These are phyloP conservation scores for Deilephila elpenor DNA, from an alignment of 2,888 invertebrate species.

Conservation along the genomic window DNA sequence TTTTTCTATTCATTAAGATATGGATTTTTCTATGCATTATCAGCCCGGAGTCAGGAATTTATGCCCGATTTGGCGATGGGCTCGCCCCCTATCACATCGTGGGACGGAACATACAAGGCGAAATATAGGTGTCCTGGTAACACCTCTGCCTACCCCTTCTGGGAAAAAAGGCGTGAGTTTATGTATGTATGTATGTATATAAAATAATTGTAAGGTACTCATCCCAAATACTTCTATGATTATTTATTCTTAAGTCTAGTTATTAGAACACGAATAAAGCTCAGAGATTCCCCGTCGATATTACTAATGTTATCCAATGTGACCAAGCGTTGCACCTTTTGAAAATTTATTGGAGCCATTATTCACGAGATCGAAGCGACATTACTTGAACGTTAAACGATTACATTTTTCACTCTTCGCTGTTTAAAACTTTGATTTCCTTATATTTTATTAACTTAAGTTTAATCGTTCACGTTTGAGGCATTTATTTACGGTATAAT, in stretches of 20 bases:
- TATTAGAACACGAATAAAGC: not conserved
- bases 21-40: too few species aligned
- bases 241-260: not conserved
- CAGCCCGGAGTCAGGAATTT: too few species aligned
- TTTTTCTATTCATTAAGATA: too few species aligned
- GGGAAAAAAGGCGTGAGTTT: too few species aligned
- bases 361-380: constrained; percentile 15
- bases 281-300: not conserved
- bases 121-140: too few species aligned
- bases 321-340: constrained; percentile 12
- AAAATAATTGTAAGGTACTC: too few species aligned
- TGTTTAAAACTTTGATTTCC: constrained; percentile 2
- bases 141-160: too few species aligned
- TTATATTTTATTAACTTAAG: constrained; percentile 2
- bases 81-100: too few species aligned
- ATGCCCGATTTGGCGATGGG: too few species aligned
- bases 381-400: constrained; percentile 20
- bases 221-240: constrained; percentile 31
- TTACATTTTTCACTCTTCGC: constrained; percentile 9
- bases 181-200: too few species aligned
- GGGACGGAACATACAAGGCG: too few species aligned
- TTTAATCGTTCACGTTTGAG: not conserved
- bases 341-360: constrained; percentile 24
- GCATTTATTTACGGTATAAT: not conserved
- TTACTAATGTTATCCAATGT: constrained; percentile 25